phyloP scores from a whole-genome alignment of 2,797 vertebrate genomes.

The Paguma larvata region DNA sequence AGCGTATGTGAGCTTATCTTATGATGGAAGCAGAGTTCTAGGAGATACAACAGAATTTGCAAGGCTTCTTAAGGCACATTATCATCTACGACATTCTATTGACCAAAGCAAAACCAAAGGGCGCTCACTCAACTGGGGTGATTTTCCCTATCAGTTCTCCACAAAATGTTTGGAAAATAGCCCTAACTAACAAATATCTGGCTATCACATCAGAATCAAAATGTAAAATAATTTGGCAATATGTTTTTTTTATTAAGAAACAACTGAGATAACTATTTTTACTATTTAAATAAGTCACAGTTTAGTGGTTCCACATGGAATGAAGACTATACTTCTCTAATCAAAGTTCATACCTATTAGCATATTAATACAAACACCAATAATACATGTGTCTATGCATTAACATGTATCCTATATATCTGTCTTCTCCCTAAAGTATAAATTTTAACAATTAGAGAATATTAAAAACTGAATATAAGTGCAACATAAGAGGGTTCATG shows the following conservation, averaged over 20 bases:
- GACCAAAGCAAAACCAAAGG: neutral
- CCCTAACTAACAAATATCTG: neutral
- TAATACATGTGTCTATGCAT: neutral
- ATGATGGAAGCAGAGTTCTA: neutral
- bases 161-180: neutral
- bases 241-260: neutral
- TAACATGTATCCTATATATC: neutral
- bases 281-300: neutral
- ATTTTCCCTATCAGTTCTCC: neutral
- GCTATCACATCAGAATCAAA: neutral
- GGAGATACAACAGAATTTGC: neutral
- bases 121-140: neutral
- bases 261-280: neutral
- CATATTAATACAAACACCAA: neutral
- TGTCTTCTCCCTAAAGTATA: neutral
- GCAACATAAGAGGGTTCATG: conserved; percentile 45
- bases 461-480: conserved; percentile 52
- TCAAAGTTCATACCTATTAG: neutral
- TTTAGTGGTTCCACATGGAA: neutral
- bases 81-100: neutral
- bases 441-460: conserved; percentile 6
- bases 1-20: neutral
- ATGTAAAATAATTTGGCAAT: neutral
- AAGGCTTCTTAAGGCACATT: neutral
- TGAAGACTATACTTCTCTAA: neutral